Conservation (phyloP, 92 coral and sea anemone species). For the Umimayanthus chanpuru region DNA sequence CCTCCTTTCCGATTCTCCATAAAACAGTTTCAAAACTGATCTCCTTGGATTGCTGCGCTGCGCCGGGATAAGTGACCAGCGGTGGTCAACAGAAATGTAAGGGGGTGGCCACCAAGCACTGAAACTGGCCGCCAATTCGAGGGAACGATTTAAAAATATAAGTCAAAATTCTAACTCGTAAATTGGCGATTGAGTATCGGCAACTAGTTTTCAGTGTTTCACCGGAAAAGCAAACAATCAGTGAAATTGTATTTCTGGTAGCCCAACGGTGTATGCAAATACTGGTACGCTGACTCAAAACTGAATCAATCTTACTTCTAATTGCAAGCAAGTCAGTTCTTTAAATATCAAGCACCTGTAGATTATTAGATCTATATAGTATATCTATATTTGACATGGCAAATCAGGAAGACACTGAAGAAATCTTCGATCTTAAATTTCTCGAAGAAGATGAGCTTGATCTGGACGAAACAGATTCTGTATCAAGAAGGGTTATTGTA, state of each 20-base stretch:
- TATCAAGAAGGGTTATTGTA: constrained; percentile 62
- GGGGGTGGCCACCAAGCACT: constrained; percentile 43
- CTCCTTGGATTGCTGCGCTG: not conserved
- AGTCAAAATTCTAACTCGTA: not conserved
- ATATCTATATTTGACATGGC: constrained; percentile 58
- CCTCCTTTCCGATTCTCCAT: constrained; percentile 20
- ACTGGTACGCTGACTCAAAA: not conserved
- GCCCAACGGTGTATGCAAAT: constrained; percentile 1
- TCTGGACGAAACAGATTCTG: constrained; percentile 76
- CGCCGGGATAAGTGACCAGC: constrained; percentile 1
- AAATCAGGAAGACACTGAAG: constrained; percentile 45
- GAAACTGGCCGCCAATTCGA: not conserved
- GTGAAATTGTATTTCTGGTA: not conserved
- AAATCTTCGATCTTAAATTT: constrained; percentile 65
- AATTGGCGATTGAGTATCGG: not conserved
- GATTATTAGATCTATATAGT: not conserved
- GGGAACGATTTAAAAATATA: not conserved
- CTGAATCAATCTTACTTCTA: not conserved
- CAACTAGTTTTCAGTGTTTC: not conserved
- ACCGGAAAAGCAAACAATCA: not conserved
- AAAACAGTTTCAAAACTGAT: constrained; percentile 1
- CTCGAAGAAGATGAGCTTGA: constrained; percentile 63
- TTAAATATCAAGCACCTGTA: not conserved
- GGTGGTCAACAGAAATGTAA: not conserved
- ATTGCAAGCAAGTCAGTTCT: not conserved